Evolutionary conservation across 1,140 invertebrate species (phyloP), one percentile per base, ranked within the genome.

Genomic region (Sinella curviseta): DNA sequence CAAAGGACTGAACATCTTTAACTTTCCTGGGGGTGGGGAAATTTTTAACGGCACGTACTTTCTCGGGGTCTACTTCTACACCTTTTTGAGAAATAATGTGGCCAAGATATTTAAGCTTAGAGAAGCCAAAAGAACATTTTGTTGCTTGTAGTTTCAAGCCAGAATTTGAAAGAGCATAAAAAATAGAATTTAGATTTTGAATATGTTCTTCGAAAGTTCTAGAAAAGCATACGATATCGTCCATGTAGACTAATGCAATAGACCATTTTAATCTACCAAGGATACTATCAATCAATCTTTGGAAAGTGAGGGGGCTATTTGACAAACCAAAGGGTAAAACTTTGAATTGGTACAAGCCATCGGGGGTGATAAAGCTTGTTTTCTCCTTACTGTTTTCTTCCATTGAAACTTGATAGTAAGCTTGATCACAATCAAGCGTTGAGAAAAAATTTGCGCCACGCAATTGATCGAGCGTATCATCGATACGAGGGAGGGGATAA

Each of bases 221-320:
- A 14, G 81, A 75, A 39, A n/a, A n/a, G n/a, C n/a, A n/a, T n/a
- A n/a, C n/a, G n/a, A n/a, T n/a, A n/a, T n/a, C n/a, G n/a, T n/a
- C 87, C 70, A 85, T 70, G 78, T 80, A 85, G 24, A 48, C 83
- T 16, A 84, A 74, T 26, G 76, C 85, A 74, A 55, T 76, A 1
- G 31, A 77, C 80, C 83, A 83, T 57, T 85, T 84, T 8, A 85
- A 30, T 26, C 78, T 77, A 4, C 81, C 48, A 4, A 87, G 83
- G 2, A 88, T 80, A 8, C 78, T 80, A 36, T 85, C 85, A n/a
- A 89, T 87, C 4, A 87, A 83, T 48, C 84, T 78, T 78, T 88
- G 85, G 77, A 89, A 89, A 2, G 85, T 84, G 24, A 85, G 78
- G 0, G 88, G 85, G 0, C 87, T 84, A 81, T 87, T 88, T 1